Base-by-base conservation (phyloP, 1,140 invertebrate genomes). In the Cotesia glomerata region DNA sequence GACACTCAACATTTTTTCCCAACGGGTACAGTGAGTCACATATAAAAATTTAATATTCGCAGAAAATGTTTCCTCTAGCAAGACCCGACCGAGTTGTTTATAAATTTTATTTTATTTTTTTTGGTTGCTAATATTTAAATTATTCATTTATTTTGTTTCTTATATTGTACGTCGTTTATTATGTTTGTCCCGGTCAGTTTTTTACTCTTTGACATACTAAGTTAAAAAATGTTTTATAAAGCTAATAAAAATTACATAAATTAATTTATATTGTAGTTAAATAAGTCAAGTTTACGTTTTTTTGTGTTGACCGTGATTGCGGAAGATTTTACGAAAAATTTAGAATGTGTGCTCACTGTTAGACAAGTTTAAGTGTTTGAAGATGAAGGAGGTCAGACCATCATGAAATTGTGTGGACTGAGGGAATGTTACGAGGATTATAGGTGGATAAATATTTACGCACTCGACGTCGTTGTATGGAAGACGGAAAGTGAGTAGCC, bases 381-480 rank as follows among this genome's bases (percentile, higher is more conserved):
- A 65, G 36, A 65, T 65, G 2, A 49, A 65, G 34, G 36, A 65
- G 63, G 63, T 65, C 63, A 65, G 18, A 65, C 63, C 18, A 14
- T 49, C 32, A 45, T 5, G 36, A 65, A n/a, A 45, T 45, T 49
- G 63, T 51, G 34, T 45, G 56, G 16, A 11, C 14, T 9, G 18
- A 58, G 56, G 8, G 5, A 26, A 58, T 58, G 56, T 58, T 58
- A 58, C 18, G 18, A 26, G 18, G 56, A 58, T 58, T 34, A 8
- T 67, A 54, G 39, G 16, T 64, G 34, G 34, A 67, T 54, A 67
- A 67, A 67, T 67, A 67, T 67, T 67, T 67, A 67, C 65, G 49
- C 65, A 39, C 65, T 52, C 11, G 16, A 49, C 18, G 7, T 58
- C 56, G 4, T 58, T 18, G 14, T 18, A 13, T 14, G 13, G 52